These are phyloP conservation scores for Cirrhinus mrigala DNA, from an alignment of 2,797 vertebrate species.

Conservation along the genomic window DNA sequence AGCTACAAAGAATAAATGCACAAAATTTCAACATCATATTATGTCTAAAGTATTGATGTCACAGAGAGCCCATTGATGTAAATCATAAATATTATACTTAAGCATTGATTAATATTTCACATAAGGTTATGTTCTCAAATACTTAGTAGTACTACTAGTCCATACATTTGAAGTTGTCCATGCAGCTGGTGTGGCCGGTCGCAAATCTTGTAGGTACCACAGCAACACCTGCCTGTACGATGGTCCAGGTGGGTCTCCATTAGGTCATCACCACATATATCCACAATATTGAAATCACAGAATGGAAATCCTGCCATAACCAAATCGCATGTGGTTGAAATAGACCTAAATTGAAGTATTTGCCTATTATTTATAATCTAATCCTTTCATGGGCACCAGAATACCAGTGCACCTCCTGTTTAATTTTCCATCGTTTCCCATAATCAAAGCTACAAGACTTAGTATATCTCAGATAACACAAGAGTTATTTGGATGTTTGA, in stretches of 20 bases:
- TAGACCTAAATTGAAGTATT: constrained; percentile 56
- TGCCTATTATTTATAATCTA: constrained; percentile 58
- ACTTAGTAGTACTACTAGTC: no score
- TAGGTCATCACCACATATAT: constrained; percentile 47
- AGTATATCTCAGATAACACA: constrained; percentile 1
- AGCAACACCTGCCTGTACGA: constrained; percentile 28
- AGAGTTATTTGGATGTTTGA: background rate
- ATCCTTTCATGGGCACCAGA: background rate
- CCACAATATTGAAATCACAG: constrained; percentile 55
- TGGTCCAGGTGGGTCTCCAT: constrained; percentile 38
- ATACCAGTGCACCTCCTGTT: background rate
- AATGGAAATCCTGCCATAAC: constrained; percentile 69
- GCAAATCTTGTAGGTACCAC: background rate
- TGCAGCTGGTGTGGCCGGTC: background rate
- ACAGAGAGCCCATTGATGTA: background rate
- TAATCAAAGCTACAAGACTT: background rate
- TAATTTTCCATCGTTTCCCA: constrained; percentile 25
- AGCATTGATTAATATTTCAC: background rate
- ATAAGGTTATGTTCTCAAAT: background rate
- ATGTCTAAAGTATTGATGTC: background rate
- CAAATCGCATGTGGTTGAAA: constrained; percentile 69
- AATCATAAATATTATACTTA: background rate
- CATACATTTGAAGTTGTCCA: background rate
- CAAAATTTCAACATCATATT: background rate
- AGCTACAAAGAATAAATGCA: background rate